Percentiles rank a stretch among this genome's conserved stretches.
Conservation (phyloP, 2,113 vertebrate genomes). For the Oxyura jamaicensis region DNA sequence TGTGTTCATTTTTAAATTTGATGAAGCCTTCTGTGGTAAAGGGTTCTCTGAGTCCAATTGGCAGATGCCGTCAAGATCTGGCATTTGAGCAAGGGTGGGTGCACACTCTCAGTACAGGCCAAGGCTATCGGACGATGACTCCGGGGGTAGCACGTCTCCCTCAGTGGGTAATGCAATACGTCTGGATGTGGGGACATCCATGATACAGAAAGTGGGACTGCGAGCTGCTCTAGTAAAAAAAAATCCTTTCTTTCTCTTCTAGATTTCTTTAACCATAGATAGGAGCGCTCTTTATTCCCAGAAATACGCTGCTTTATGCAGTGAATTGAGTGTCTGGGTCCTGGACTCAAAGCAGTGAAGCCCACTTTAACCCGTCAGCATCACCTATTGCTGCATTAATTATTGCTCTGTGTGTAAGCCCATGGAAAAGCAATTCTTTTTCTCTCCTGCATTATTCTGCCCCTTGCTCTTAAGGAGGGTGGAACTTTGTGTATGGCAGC, state of each 20-base stretch:
- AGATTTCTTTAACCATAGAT: neutral
- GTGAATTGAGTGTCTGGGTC: neutral
- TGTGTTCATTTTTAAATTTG: too few relatives aligned
- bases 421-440: neutral
- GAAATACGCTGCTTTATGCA: neutral
- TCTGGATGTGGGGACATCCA: neutral
- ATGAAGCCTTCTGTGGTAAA: neutral
- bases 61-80: neutral
- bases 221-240: neutral
- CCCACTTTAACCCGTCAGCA: neutral
- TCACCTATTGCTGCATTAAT: neutral
- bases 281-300: neutral
- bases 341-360: neutral
- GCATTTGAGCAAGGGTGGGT: neutral
- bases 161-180: neutral
- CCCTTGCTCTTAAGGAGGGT: neutral
- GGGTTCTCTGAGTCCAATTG: neutral
- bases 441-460: neutral
- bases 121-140: neutral
- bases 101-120: rapidly evolving
- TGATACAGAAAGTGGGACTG: rapidly evolving
- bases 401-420: neutral
- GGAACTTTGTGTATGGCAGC: neutral
- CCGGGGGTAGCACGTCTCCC: neutral
- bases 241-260: neutral